Evolutionary conservation across 1,140 invertebrate genomes (phyloP), one percentile per base, ranked within the genome.

Genomic region (Chymomyza costata): DNA sequence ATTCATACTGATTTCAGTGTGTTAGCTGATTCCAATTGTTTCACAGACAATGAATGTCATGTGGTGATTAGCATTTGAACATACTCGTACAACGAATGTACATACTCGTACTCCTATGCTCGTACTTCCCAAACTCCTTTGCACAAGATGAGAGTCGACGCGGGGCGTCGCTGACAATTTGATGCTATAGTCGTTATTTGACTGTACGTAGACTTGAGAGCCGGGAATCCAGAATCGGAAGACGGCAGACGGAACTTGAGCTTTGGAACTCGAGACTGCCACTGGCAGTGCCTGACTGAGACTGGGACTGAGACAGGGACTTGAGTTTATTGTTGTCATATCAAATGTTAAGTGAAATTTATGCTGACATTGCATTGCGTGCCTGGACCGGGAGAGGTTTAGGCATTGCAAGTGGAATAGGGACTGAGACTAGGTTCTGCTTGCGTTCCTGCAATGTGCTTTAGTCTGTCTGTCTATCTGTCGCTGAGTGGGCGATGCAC

Each of bases 11-110:
- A 66, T 63, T 65, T 69, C 35, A 61, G 66, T 54, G 62, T 62
- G 71, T 70, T 76, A 13, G 56, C 50, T 64, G 47, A 78, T 76
- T 73, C 55, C 59, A 71, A 78, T 80, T 78, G 73, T 78, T 80
- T 80, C 68, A 40, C 73, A 73, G 73, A 78, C 73, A 78, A 78
- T 78, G 74, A 78, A 80, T 80, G 73, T 80, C 73, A 73, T 78
- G 73, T 61, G 73, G 73, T 67, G 73, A 78, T 78, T 78, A 78
- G 73, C 73, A 80, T 78, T 78, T 67, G 58, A 71, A 64, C 66
- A n/a, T 63, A 59, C 49, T 51, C 19, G 55, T 17, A 43, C 38
- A 38, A 6, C 17, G 17, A 11, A 35, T 34, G 14, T 15, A 34
- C 37, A 19, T 16, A 25, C 21, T 25, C 21, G 8, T 25, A 8